phyloP scores from a whole-genome alignment of 2,888 invertebrate genomes.

The Boloria selene region DNA sequence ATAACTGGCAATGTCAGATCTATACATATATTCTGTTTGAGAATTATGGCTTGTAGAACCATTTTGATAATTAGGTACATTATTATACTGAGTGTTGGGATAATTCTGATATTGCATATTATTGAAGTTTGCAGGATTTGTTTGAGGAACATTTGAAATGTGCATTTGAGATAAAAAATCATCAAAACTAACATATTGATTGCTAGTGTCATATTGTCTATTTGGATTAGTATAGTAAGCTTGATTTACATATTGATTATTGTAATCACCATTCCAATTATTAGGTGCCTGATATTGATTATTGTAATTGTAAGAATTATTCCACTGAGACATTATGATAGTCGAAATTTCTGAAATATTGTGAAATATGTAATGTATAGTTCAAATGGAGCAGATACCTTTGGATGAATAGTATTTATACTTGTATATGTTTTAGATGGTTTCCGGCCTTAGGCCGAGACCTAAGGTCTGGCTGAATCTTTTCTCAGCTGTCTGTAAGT shows the following conservation, averaged over 20 bases:
- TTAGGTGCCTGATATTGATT: slow-evolving; percentile 64
- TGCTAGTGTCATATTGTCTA: slow-evolving; percentile 57
- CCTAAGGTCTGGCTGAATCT: slow-evolving; percentile 57
- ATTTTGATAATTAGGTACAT: slow-evolving; percentile 55
- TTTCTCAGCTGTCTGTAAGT: slow-evolving; percentile 43
- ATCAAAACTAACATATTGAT: slow-evolving; percentile 74
- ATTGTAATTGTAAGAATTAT: slow-evolving; percentile 69
- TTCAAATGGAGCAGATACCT: slow-evolving; percentile 39
- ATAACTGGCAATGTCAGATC: slow-evolving; percentile 49
- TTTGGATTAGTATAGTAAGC: slow-evolving; percentile 56
- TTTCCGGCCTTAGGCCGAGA: slow-evolving; percentile 73
- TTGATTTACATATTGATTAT: slow-evolving; percentile 63
- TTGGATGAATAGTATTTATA: slow-evolving; percentile 43
- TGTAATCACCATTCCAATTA: slow-evolving; percentile 65
- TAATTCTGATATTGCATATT: slow-evolving; percentile 65
- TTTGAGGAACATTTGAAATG: slow-evolving; percentile 49
- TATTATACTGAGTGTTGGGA: slow-evolving; percentile 56
- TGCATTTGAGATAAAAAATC: slow-evolving; percentile 75
- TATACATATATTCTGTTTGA: slow-evolving; percentile 56
- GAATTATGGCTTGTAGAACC: slow-evolving; percentile 58
- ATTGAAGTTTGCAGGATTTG: slow-evolving; percentile 53
- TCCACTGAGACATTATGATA: slow-evolving; percentile 74
- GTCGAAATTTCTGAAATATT: slow-evolving; percentile 54
- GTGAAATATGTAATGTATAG: slow-evolving; percentile 37
- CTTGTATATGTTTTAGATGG: slow-evolving; percentile 41